These are phyloP conservation scores for Lasioglossum lativentre DNA, from an alignment of 2,888 invertebrate species.

Conservation along the genomic window DNA sequence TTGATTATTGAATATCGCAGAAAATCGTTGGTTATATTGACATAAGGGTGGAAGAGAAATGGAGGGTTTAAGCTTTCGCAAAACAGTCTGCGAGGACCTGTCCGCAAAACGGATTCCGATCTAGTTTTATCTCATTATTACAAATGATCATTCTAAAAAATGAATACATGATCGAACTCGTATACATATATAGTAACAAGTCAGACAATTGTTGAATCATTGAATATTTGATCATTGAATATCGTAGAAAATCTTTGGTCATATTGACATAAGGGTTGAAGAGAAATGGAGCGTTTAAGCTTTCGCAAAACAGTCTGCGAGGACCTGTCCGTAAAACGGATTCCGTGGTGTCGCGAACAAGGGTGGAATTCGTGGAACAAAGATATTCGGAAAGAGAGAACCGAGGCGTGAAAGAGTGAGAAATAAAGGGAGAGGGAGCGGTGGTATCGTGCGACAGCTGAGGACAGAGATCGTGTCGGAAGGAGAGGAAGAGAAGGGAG, in stretches of 20 bases:
- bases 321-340: background rate
- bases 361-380: constrained; percentile 30
- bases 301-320: background rate
- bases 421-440: background rate
- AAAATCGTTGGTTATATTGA: background rate
- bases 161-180: too few species aligned
- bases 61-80: background rate
- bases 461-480: constrained; percentile 28
- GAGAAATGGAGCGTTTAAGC: background rate
- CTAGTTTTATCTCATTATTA: too few species aligned
- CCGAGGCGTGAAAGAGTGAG: background rate
- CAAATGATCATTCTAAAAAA: too few species aligned
- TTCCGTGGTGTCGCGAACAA: background rate
- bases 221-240: too few species aligned
- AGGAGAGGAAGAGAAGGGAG: constrained; percentile 58
- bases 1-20: background rate
- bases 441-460: constrained; percentile 16
- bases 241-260: background rate
- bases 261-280: too few species aligned
- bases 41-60: too few species aligned
- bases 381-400: constrained; percentile 6
- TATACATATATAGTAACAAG: too few species aligned
- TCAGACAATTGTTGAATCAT: too few species aligned
- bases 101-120: background rate
- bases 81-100: background rate